Conservation (phyloP, 2,113 vertebrate genomes). For the Neomonachus schauinslandi region DNA sequence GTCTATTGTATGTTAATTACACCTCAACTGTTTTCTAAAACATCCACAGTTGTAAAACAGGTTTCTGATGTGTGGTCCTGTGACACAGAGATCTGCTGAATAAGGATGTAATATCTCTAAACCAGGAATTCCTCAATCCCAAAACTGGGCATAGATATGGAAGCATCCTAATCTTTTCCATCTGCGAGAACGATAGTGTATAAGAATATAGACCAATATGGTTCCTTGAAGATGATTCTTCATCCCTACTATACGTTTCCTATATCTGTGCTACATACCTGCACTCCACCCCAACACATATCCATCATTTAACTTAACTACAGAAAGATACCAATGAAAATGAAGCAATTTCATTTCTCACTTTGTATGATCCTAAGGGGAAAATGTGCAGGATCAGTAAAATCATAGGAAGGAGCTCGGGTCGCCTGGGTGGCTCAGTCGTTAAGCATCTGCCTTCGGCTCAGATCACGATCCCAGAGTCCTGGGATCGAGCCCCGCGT, state of each 20-base stretch:
- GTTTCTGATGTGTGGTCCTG: not conserved
- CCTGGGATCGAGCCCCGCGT: too few relatives aligned
- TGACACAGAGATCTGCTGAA: not conserved
- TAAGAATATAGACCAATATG: not conserved
- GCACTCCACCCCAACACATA: not conserved
- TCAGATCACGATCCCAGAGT: too few relatives aligned
- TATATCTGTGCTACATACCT: not conserved
- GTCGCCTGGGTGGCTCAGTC: too few relatives aligned
- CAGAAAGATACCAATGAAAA: not conserved
- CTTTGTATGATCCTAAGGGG: not conserved
- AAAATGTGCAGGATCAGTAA: not conserved
- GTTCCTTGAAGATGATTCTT: not conserved
- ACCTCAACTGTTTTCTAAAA: not conserved
- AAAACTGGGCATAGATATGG: not conserved
- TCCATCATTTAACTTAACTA: not conserved
- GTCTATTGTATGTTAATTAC: not conserved
- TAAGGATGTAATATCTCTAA: not conserved
- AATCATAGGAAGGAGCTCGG: not conserved
- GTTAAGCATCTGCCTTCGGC: too few relatives aligned
- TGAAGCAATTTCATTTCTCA: not conserved
- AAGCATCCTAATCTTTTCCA: not conserved
- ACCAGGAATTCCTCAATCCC: not conserved
- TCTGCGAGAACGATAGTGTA: not conserved
- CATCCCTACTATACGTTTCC: not conserved
- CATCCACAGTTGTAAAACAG: not conserved